Conservation (phyloP, 2,113 vertebrate species). For the Caretta caretta region DNA sequence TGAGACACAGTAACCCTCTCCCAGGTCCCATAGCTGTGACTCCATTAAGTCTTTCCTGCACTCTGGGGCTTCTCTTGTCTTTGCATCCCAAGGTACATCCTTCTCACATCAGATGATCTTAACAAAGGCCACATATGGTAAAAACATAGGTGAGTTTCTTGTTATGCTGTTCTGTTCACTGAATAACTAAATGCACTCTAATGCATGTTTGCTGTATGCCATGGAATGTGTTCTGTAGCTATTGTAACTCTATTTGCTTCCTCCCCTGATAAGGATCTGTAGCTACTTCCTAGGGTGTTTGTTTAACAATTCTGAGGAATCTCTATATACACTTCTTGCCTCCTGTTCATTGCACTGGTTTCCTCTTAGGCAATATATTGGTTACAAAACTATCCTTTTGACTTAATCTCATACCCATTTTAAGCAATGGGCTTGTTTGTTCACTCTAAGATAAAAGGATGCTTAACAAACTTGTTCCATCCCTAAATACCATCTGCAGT, state of each 20-base stretch:
- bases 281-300: neutral
- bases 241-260: rapidly evolving
- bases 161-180: neutral
- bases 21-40: neutral
- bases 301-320: neutral
- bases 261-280: neutral
- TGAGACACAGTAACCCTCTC: neutral
- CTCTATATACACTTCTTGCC: neutral
- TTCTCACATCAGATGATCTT: neutral
- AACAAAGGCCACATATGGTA: neutral
- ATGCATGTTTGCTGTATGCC: neutral
- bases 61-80: neutral
- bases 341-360: neutral
- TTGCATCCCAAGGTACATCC: neutral
- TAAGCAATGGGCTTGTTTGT: neutral
- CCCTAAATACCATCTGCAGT: neutral
- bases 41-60: neutral
- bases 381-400: neutral
- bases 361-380: neutral
- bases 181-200: neutral
- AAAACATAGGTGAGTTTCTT: neutral
- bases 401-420: neutral
- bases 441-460: neutral
- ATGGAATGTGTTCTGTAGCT: neutral
- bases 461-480: neutral